A percentile compares a stretch with the other conserved stretches of the same genome.
phyloP scores from a whole-genome alignment of 2,888 invertebrate genomes.

The Drosophila imparisetae region DNA sequence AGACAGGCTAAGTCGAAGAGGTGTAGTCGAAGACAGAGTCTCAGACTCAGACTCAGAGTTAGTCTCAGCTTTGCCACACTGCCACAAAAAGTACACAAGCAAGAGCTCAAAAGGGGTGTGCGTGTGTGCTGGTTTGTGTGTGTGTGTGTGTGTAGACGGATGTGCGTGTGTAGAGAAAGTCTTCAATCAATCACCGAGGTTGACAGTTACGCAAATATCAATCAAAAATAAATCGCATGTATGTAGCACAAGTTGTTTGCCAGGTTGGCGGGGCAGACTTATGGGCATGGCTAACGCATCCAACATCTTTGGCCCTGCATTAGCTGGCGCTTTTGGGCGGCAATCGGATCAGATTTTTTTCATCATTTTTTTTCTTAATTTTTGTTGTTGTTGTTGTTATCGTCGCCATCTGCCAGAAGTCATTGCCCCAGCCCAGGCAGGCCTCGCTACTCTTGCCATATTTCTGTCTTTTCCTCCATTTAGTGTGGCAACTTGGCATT shows the following conservation, averaged over 20 bases:
- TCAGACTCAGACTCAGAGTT: not conserved
- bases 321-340: constrained; percentile 34
- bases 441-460: constrained; percentile 17
- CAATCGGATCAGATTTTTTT: constrained; percentile 31
- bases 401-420: constrained; percentile 45
- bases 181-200: constrained; percentile 77
- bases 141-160: not conserved
- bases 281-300: constrained; percentile 37
- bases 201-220: constrained; percentile 80
- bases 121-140: not conserved
- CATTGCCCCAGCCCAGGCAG: constrained; percentile 23
- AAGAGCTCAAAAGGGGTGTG: not conserved
- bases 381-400: not conserved
- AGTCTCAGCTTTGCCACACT: constrained; percentile 9
- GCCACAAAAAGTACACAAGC: constrained; percentile 22
- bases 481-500: constrained; percentile 58
- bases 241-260: constrained; percentile 72
- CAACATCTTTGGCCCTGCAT: constrained; percentile 52
- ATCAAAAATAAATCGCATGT: constrained; percentile 79
- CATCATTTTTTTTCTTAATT: not conserved
- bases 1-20: constrained; percentile 3
- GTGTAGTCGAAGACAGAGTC: constrained; percentile 4
- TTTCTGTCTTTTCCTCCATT: constrained; percentile 41
- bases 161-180: constrained; percentile 36
- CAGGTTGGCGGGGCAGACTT: constrained; percentile 59